These are phyloP conservation scores for Labroides dimidiatus DNA, from an alignment of 2,797 vertebrate genomes.

Conservation along the genomic window DNA sequence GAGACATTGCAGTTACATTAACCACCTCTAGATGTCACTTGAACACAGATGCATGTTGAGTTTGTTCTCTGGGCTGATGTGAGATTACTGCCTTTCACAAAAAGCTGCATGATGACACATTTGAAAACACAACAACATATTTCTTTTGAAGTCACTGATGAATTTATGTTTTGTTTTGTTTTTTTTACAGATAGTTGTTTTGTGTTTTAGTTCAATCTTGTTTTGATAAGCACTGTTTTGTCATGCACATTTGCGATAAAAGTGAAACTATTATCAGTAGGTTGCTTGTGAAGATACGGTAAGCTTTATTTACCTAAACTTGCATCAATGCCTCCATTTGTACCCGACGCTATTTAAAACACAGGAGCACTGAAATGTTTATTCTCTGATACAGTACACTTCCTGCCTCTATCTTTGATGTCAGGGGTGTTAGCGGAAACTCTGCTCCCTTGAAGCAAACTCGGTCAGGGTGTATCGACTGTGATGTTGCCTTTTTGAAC, in stretches of 20 bases:
- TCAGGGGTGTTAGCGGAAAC: conserved; percentile 84
- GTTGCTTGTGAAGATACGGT: too few species aligned
- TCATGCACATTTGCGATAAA: too few species aligned
- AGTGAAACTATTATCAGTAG: too few species aligned
- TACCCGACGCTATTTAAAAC: neutral
- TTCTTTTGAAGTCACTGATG: neutral
- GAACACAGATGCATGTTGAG: neutral
- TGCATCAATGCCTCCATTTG: neutral
- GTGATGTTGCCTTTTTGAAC: neutral
- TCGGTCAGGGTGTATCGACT: conserved; percentile 60
- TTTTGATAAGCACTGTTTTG: too few species aligned
- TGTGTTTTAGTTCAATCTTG: neutral
- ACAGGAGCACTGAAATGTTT: conserved; percentile 54
- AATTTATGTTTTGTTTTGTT: neutral
- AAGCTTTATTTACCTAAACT: too few species aligned
- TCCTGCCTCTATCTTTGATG: conserved; percentile 87
- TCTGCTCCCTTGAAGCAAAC: conserved; percentile 81
- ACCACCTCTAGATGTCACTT: conserved; percentile 33
- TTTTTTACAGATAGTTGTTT: neutral
- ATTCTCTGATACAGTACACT: conserved; percentile 69
- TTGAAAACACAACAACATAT: neutral
- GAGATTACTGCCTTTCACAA: neutral
- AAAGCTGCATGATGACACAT: neutral
- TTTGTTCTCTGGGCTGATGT: neutral
- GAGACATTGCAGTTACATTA: conserved; percentile 12